Conservation (phyloP, 1,140 invertebrate species). For the Pogonognathellus flavescens region DNA sequence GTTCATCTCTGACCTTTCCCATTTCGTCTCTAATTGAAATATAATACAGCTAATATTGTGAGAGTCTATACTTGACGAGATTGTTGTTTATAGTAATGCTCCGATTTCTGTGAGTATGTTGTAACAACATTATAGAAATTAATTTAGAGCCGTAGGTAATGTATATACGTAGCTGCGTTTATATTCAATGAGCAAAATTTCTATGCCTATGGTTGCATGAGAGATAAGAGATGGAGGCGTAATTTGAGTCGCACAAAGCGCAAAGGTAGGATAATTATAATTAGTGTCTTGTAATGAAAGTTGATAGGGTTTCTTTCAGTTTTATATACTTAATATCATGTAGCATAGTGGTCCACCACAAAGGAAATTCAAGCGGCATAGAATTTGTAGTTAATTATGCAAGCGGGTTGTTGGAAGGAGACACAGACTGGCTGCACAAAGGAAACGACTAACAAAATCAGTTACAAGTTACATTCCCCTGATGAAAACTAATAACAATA, state of each 20-base stretch:
- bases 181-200: too few relatives aligned
- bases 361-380: constrained; percentile 1
- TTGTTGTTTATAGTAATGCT: too few relatives aligned
- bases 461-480: not conserved
- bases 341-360: not conserved
- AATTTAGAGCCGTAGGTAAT: too few relatives aligned
- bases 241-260: not conserved
- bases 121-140: too few relatives aligned
- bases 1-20: too few relatives aligned
- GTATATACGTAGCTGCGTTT: too few relatives aligned
- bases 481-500: not conserved
- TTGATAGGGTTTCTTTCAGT: constrained; percentile 34
- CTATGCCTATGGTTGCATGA: not conserved
- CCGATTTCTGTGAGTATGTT: too few relatives aligned
- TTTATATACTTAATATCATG: constrained; percentile 10
- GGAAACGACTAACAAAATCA: not conserved
- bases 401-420: constrained; percentile 4
- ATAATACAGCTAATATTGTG: too few relatives aligned
- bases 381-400: constrained; percentile 39
- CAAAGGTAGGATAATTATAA: constrained; percentile 1
- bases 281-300: constrained; percentile 23
- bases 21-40: too few relatives aligned
- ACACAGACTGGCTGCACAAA: not conserved
- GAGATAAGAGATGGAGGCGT: not conserved
- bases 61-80: too few relatives aligned